Evolutionary conservation across 2,888 invertebrate species (phyloP), one percentile per base, ranked within the genome.

Genomic region (Hedya salicella): DNA sequence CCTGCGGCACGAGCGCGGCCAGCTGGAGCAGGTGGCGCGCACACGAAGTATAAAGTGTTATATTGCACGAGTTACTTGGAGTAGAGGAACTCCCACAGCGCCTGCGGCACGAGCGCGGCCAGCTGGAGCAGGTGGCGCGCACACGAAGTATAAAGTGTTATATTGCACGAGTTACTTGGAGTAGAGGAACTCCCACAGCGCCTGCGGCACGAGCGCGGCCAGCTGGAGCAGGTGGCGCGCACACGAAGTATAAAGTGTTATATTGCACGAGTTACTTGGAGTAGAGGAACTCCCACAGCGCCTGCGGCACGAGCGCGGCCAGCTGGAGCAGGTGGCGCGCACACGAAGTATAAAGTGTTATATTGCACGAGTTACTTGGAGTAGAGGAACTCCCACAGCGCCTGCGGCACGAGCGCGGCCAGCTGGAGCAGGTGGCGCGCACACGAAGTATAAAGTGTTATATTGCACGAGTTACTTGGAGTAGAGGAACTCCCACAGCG

Each of bases 351-450:
- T n/a, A n/a, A n/a, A n/a, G n/a, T n/a, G n/a, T n/a, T n/a, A n/a
- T n/a, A n/a, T n/a, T n/a, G n/a, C n/a, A n/a, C n/a, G n/a, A n/a
- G 93, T 89, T 73, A 96, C 95, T 94, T 94, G 56, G 94, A 92
- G 78, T 96, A 95, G 3, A 98, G 89, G 82, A 95, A 96, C 80
- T 97, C 96, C 98, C 98, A 98, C 39, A 97, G 94, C 21, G 95
- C 92, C 83, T 97, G 96, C n/a, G 96, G 95, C 64, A 97, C 91
- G 39, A 95, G 94, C 30, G 95, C 94, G 50, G 96, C 95, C 39
- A 98, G 92, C 70, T 95, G 95, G 63, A 95, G 94, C 42, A 97
- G 94, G 70, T 95, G 91, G 4, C 91, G 85, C 94, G 87, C 99
- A 99, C 52, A 98, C 93, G 83, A 98, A 97, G 82, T n/a, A n/a